These are phyloP conservation scores for Trididemnum miniatum DNA, from an alignment of 23 tunicate species.

Conservation along the genomic window DNA sequence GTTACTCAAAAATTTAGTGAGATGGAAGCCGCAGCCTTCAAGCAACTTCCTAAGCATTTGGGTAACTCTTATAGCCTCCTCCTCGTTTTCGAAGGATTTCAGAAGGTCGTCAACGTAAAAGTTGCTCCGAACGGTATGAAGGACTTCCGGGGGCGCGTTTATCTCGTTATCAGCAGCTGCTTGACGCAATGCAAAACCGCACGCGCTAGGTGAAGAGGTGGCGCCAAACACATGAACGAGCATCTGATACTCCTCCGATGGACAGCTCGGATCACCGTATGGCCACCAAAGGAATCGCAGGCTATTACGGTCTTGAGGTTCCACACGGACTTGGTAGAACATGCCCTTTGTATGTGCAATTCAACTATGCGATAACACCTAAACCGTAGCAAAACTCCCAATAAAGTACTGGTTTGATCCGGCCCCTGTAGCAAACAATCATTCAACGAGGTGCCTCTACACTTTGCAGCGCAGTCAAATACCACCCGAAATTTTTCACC, in stretches of 20 bases:
- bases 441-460: neutral
- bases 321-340: too few relatives aligned
- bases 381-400: neutral
- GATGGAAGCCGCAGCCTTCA: too few relatives aligned
- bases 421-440: neutral
- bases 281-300: neutral
- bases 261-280: neutral
- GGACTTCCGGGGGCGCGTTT: neutral
- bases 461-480: neutral
- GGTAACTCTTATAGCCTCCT: neutral
- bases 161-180: neutral
- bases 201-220: too few relatives aligned
- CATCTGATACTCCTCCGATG: neutral
- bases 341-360: neutral
- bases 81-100: neutral
- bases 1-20: too few relatives aligned
- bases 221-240: neutral
- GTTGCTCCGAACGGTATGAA: neutral
- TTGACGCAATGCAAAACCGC: too few relatives aligned
- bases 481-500: neutral
- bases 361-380: neutral
- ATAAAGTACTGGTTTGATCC: neutral
- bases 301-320: neutral
- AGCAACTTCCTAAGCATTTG: neutral
- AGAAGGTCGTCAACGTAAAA: neutral